phyloP scores from a whole-genome alignment of 2,113 vertebrate genomes.

The Narcine bancroftii region DNA sequence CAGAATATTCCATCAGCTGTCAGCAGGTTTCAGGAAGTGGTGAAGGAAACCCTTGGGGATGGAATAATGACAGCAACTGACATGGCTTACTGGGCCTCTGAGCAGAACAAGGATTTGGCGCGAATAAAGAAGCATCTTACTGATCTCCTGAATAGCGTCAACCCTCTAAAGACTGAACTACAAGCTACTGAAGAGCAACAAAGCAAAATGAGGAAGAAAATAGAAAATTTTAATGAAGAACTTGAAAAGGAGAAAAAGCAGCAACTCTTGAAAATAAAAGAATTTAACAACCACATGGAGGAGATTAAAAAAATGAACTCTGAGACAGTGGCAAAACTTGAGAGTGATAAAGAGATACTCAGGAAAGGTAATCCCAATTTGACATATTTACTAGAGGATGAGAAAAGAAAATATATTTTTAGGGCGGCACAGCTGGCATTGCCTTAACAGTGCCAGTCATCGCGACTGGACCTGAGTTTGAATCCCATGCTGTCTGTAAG shows the following conservation, averaged over 20 bases:
- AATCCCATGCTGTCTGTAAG: no score
- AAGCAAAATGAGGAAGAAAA: constrained; percentile 50
- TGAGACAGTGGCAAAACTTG: constrained; percentile 50
- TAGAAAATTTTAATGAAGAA: constrained; percentile 47
- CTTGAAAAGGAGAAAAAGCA: constrained; percentile 53
- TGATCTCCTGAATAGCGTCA: constrained; percentile 58
- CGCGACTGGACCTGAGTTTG: no score
- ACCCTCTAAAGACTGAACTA: constrained; percentile 59
- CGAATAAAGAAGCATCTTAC: constrained; percentile 69
- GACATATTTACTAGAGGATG: neutral
- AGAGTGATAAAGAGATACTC: constrained; percentile 56
- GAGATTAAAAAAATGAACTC: constrained; percentile 47
- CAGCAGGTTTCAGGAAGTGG: constrained; percentile 56
- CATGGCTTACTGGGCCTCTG: constrained; percentile 65
- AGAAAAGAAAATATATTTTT: neutral
- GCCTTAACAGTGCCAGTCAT: no score
- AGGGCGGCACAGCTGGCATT: no score
- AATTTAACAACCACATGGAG: constrained; percentile 52
- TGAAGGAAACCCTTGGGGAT: constrained; percentile 54
- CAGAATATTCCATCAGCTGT: constrained; percentile 79
- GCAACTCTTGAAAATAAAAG: constrained; percentile 48
- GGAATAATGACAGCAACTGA: constrained; percentile 62
- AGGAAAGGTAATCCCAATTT: constrained; percentile 53
- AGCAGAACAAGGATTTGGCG: constrained; percentile 71
- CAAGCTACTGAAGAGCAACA: constrained; percentile 51